Evolutionary conservation across 2,888 invertebrate genomes (phyloP).

Genomic region (Lepidochrysops patricia): DNA sequence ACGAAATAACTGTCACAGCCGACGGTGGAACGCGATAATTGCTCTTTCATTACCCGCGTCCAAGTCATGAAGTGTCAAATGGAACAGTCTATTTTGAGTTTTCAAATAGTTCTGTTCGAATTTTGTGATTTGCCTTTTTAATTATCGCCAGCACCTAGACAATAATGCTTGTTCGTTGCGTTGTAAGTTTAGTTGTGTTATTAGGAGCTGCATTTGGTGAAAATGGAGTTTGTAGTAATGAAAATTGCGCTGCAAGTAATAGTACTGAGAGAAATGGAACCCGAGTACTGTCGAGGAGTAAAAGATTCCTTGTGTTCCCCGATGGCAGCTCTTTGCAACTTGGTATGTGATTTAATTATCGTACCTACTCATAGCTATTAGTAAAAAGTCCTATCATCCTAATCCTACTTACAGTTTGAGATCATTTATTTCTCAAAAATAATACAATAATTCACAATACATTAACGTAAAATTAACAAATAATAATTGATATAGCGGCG

Average conservation of each 20-base stretch:
- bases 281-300: constrained; percentile 64
- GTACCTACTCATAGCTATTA: too few species aligned
- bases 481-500: too few species aligned
- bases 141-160: constrained; percentile 19
- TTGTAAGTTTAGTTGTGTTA: constrained; percentile 18
- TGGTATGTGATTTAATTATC: constrained; percentile 46
- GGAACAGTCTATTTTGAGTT: constrained; percentile 46
- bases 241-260: constrained; percentile 33
- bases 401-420: too few species aligned
- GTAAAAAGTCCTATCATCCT: too few species aligned
- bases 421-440: too few species aligned
- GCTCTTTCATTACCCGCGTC: constrained; percentile 47
- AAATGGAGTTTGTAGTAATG: constrained; percentile 29
- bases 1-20: constrained; percentile 51
- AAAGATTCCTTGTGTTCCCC: constrained; percentile 75
- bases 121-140: constrained; percentile 25
- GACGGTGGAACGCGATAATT: constrained; percentile 60
- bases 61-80: constrained; percentile 30
- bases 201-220: constrained; percentile 36
- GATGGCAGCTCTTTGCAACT: constrained; percentile 77
- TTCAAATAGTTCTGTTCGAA: constrained; percentile 35
- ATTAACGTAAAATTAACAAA: too few species aligned
- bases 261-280: constrained; percentile 32
- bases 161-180: not conserved
- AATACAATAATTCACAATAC: too few species aligned